Conservation (phyloP, 1,140 invertebrate species). For the Nylanderia fulva region DNA sequence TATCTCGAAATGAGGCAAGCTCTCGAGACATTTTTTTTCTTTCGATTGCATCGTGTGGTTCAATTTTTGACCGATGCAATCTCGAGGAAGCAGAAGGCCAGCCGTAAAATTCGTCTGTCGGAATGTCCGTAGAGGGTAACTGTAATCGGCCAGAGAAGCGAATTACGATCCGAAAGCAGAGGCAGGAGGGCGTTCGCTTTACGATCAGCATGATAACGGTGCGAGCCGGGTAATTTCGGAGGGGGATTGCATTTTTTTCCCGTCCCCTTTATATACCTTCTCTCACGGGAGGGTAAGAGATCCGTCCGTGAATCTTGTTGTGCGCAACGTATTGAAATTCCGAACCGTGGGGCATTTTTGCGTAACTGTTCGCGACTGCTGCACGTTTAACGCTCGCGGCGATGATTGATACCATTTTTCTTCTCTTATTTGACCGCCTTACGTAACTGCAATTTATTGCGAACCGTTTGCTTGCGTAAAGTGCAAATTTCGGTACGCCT, state of each 20-base stretch:
- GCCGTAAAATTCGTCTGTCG: slow-evolving; percentile 36
- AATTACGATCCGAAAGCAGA: slow-evolving; percentile 51
- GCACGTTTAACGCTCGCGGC: slow-evolving; percentile 1
- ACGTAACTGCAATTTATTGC: slow-evolving; percentile 28
- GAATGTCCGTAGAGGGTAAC: slow-evolving; percentile 62
- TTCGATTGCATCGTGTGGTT: background rate
- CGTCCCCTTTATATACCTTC: background rate
- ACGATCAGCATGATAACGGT: slow-evolving; percentile 62
- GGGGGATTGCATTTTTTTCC: slow-evolving; percentile 53
- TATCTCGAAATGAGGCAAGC: background rate
- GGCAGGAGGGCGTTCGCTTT: slow-evolving; percentile 31
- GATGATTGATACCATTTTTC: background rate
- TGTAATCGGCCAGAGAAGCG: slow-evolving; percentile 52
- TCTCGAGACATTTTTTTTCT: background rate
- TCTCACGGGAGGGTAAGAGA: background rate
- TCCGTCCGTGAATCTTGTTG: slow-evolving; percentile 4
- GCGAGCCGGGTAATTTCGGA: slow-evolving; percentile 47
- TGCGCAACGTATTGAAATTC: background rate
- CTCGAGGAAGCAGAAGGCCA: slow-evolving; percentile 15
- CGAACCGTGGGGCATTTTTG: background rate
- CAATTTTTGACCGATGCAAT: background rate
- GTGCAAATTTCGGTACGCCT: background rate
- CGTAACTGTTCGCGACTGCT: background rate
- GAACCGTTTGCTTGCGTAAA: slow-evolving; percentile 11
- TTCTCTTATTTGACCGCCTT: background rate